Evolutionary conservation across 2,797 vertebrate genomes (phyloP).

Genomic region (Vipera latastei): DNA sequence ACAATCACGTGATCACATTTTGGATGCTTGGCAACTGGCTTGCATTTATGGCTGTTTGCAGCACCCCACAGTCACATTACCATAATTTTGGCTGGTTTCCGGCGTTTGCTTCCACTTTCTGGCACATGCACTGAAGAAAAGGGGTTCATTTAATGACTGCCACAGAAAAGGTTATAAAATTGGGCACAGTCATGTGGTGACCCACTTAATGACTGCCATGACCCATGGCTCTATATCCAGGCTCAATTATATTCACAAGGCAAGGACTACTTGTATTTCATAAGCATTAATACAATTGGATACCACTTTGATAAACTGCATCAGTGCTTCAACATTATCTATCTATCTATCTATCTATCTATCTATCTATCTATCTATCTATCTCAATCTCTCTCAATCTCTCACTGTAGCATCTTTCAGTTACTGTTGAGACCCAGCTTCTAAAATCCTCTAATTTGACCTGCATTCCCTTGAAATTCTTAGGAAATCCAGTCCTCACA

Average conservation of each 20-base stretch:
- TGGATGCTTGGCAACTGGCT: neutral
- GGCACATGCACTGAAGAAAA: neutral
- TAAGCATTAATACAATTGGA: neutral
- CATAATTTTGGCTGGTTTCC: neutral
- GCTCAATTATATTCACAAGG: neutral
- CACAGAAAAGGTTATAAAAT: neutral
- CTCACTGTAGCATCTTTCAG: neutral
- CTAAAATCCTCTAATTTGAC: neutral
- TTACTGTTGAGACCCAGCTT: neutral
- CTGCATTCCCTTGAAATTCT: neutral
- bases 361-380: no score
- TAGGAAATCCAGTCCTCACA: neutral
- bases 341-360: fast-evolving
- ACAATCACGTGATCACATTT: neutral
- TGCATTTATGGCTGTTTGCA: neutral
- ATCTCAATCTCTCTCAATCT: no score
- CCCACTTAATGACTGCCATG: neutral
- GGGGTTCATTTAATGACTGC: neutral
- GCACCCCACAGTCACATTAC: neutral
- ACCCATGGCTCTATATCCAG: neutral
- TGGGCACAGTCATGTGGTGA: neutral
- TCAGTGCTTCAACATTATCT: neutral
- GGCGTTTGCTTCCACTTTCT: neutral
- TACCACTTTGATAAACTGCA: neutral
- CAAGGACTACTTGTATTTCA: neutral